phyloP scores from a whole-genome alignment of 2,888 invertebrate species.

The Nephrotoma flavescens region DNA sequence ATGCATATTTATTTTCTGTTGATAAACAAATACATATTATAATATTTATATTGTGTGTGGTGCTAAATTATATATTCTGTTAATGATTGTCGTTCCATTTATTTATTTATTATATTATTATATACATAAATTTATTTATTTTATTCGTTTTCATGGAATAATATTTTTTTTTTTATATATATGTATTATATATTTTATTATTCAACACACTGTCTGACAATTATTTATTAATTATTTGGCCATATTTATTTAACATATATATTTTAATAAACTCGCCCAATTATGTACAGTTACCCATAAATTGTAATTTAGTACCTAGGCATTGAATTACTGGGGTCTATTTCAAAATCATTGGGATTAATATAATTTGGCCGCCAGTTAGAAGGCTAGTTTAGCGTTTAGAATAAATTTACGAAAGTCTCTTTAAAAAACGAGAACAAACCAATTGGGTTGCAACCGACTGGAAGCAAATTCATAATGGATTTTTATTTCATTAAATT shows the following conservation, averaged over 20 bases:
- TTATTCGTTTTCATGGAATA: background rate
- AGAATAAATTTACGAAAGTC: too few relatives aligned
- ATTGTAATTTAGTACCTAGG: too few relatives aligned
- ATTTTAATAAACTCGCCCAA: too few relatives aligned
- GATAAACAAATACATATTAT: slow-evolving; percentile 5
- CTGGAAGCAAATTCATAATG: too few relatives aligned
- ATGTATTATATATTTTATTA: background rate
- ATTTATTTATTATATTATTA: slow-evolving; percentile 6
- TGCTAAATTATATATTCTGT: slow-evolving; percentile 4
- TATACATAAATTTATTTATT: slow-evolving; percentile 9
- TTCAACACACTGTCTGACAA: background rate
- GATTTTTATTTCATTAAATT: too few relatives aligned
- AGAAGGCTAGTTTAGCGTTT: too few relatives aligned
- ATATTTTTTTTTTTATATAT: background rate
- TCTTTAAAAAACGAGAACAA: too few relatives aligned
- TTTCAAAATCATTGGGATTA: too few relatives aligned
- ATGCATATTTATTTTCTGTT: slow-evolving; percentile 18
- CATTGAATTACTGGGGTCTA: too few relatives aligned
- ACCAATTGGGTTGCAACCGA: too few relatives aligned
- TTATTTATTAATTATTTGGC: background rate
- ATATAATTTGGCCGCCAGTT: too few relatives aligned
- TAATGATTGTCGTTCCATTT: slow-evolving; percentile 7
- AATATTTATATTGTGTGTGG: slow-evolving; percentile 6
- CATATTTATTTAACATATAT: background rate
- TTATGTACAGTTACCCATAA: too few relatives aligned